Evolutionary conservation across 2,797 vertebrate genomes (phyloP).

Genomic region (Hyperoplus lanceolatus): DNA sequence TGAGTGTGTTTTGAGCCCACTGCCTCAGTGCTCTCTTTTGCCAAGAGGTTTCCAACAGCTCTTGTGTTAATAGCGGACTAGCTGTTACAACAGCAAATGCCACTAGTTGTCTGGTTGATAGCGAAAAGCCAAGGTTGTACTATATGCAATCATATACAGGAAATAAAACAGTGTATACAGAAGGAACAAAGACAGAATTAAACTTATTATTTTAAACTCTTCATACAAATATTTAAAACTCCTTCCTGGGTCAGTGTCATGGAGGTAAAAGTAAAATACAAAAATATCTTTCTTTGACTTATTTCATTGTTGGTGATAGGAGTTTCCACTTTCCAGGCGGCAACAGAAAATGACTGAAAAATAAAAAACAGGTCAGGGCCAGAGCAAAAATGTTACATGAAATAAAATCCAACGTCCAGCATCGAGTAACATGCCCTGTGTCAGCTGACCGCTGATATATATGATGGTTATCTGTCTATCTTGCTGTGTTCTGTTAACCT

Average conservation of each 20-base stretch:
- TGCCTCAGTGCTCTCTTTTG: slow-evolving; percentile 60
- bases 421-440: slow-evolving; percentile 68
- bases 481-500: slow-evolving; percentile 78
- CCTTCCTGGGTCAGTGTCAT: not conserved
- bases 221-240: not conserved
- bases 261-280: not conserved
- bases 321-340: not conserved
- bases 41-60: slow-evolving; percentile 74
- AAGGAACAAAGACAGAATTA: not conserved
- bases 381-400: slow-evolving; percentile 54
- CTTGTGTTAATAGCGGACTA: slow-evolving; percentile 64
- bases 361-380: slow-evolving; percentile 17
- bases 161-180: not conserved
- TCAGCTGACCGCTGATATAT: slow-evolving; percentile 68
- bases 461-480: slow-evolving; percentile 77
- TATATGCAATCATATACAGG: slow-evolving; percentile 22
- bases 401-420: slow-evolving; percentile 72
- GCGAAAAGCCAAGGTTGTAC: slow-evolving; percentile 41
- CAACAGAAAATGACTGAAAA: slow-evolving; percentile 4
- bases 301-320: slow-evolving; percentile 2
- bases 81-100: slow-evolving; percentile 44
- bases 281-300: slow-evolving; percentile 4
- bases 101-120: slow-evolving; percentile 50
- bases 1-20: slow-evolving; percentile 35
- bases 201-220: not conserved